phyloP scores from a whole-genome alignment of 2,888 invertebrate species.

The Cataglyphis cursor region DNA sequence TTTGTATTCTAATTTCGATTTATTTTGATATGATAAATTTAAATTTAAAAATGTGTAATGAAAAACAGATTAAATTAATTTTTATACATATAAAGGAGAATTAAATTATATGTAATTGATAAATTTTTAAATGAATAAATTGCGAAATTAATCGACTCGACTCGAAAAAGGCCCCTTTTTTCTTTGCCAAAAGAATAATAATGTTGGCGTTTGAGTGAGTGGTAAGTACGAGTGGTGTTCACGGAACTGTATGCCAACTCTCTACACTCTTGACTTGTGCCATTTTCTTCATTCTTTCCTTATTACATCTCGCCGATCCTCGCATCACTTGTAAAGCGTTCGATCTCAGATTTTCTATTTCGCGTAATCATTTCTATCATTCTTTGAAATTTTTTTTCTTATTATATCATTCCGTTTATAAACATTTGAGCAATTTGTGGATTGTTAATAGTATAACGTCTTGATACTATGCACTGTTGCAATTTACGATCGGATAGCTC shows the following conservation, averaged over 20 bases:
- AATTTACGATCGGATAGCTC: slow-evolving; percentile 36
- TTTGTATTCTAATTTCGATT: background rate
- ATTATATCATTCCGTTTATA: background rate
- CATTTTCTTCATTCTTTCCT: slow-evolving; percentile 72
- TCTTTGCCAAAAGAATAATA: slow-evolving; percentile 84
- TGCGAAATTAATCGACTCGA: slow-evolving; percentile 74
- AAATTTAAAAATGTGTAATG: background rate
- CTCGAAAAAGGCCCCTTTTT: slow-evolving; percentile 75
- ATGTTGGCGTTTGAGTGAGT: slow-evolving; percentile 84
- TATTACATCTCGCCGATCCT: slow-evolving; percentile 45
- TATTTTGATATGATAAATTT: background rate
- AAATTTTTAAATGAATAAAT: background rate
- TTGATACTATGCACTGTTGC: background rate
- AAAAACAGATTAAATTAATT: slow-evolving; percentile 4
- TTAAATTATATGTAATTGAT: background rate
- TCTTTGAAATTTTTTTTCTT: background rate
- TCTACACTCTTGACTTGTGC: slow-evolving; percentile 81
- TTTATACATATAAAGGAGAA: background rate
- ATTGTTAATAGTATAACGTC: background rate
- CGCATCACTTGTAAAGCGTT: slow-evolving; percentile 63
- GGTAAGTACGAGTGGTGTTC: slow-evolving; percentile 85
- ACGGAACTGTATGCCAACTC: slow-evolving; percentile 77
- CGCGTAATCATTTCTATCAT: background rate
- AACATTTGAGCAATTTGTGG: background rate
- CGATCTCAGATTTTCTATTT: background rate